These are phyloP conservation scores for Halichoeres trimaculatus DNA, from an alignment of 2,113 vertebrate genomes.

Conservation along the genomic window DNA sequence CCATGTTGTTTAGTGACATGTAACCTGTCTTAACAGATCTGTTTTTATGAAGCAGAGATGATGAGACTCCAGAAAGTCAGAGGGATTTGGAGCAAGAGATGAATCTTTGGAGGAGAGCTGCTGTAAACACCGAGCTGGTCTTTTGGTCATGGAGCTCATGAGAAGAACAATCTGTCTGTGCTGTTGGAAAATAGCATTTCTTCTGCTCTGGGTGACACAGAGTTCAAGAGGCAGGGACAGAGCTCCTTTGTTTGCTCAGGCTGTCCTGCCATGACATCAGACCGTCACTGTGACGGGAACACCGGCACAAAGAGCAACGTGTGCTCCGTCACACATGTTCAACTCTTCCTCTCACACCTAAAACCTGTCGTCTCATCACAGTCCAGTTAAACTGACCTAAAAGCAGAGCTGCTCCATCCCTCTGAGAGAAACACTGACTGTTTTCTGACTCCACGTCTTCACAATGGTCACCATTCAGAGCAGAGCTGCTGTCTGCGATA, in stretches of 20 bases:
- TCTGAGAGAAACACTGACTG: not conserved
- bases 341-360: not conserved
- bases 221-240: slow-evolving; percentile 63
- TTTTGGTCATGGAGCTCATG: slow-evolving; percentile 4
- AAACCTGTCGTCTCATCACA: not conserved
- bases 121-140: not conserved
- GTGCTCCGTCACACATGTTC: not conserved
- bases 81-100: too few relatives aligned
- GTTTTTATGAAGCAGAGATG: too few relatives aligned
- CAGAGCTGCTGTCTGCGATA: slow-evolving; percentile 66
- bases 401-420: slow-evolving; percentile 2
- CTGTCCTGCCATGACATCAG: slow-evolving; percentile 68
- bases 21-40: too few relatives aligned
- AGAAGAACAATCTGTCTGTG: not conserved
- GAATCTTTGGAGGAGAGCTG: not conserved
- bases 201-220: slow-evolving; percentile 55
- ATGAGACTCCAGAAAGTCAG: too few relatives aligned
- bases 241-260: slow-evolving; percentile 59
- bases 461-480: slow-evolving; percentile 78
- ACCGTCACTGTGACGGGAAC: slow-evolving; percentile 4
- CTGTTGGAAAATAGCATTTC: slow-evolving; percentile 25
- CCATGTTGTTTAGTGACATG: too few relatives aligned
- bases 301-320: not conserved
- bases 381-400: not conserved
- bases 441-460: slow-evolving; percentile 35